These are phyloP conservation scores for Sturmia bella DNA, from an alignment of 2,888 invertebrate species.

Conservation along the genomic window DNA sequence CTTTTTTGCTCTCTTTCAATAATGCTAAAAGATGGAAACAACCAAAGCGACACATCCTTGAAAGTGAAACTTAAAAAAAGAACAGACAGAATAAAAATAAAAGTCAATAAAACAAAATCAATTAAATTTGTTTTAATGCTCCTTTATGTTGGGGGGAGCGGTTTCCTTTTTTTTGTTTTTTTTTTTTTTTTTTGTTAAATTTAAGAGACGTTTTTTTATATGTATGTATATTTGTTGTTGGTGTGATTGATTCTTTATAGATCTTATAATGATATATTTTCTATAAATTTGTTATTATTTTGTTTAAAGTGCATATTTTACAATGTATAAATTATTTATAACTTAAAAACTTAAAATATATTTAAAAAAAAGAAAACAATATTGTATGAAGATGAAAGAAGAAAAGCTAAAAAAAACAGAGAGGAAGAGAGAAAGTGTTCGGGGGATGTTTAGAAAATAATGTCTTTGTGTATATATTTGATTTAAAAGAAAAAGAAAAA, in stretches of 20 bases:
- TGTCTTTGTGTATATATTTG: slow-evolving; percentile 34
- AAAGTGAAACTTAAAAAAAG: slow-evolving; percentile 28
- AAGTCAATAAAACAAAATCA: slow-evolving; percentile 55
- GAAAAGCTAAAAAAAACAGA: background rate
- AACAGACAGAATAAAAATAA: slow-evolving; percentile 1
- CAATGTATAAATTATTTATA: slow-evolving; percentile 70
- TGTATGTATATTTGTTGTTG: slow-evolving; percentile 35
- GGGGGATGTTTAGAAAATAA: slow-evolving; percentile 44
- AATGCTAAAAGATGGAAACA: slow-evolving; percentile 51
- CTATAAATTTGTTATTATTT: slow-evolving; percentile 62
- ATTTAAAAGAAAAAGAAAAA: no score
- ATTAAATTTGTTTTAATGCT: slow-evolving; percentile 53
- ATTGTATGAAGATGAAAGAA: slow-evolving; percentile 22
- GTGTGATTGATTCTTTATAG: slow-evolving; percentile 67
- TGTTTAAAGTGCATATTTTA: slow-evolving; percentile 68
- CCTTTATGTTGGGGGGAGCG: slow-evolving; percentile 33
- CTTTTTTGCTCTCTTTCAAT: slow-evolving; percentile 23
- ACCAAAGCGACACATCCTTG: slow-evolving; percentile 42
- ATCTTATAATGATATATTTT: slow-evolving; percentile 68
- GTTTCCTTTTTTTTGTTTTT: no score
- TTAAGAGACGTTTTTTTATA: slow-evolving; percentile 57
- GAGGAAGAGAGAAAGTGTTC: background rate
- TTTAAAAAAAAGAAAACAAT: slow-evolving; percentile 47
- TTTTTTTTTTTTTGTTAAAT: slow-evolving; percentile 56
- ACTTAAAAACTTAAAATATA: slow-evolving; percentile 64